Conservation (phyloP, 2,113 vertebrate species). For the Phrynosoma platyrhinos region DNA sequence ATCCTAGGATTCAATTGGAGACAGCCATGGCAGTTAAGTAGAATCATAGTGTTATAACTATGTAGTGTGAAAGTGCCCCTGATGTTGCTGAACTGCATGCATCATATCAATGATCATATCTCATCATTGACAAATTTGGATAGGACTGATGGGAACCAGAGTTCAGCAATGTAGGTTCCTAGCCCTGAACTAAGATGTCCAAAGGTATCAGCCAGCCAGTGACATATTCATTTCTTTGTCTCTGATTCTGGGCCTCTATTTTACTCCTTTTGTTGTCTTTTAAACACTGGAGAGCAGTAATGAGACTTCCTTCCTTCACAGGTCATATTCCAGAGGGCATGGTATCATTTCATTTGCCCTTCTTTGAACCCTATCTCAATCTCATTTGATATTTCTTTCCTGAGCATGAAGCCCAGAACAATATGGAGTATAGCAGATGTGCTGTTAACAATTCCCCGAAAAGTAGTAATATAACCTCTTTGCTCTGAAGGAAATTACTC, state of each 20-base stretch:
- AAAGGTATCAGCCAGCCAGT: neutral
- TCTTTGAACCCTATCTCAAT: neutral
- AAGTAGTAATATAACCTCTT: conserved; percentile 32
- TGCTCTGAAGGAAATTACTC: conserved; percentile 45
- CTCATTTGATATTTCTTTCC: conserved; percentile 27
- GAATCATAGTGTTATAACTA: too few species aligned
- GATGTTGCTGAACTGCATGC: too few species aligned
- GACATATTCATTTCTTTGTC: neutral
- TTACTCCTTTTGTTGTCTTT: neutral
- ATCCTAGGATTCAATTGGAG: too few species aligned
- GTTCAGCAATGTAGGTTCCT: too few species aligned
- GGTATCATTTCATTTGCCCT: neutral
- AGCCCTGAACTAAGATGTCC: neutral
- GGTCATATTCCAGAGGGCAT: neutral
- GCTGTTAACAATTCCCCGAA: neutral
- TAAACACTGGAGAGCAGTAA: neutral
- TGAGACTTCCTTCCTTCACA: neutral
- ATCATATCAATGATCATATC: too few species aligned
- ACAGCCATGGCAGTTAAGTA: too few species aligned
- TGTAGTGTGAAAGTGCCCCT: too few species aligned
- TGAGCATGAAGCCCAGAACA: conserved; percentile 25
- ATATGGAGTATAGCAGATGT: neutral
- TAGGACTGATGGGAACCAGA: too few species aligned
- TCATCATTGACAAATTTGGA: too few species aligned
- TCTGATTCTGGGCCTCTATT: neutral